A percentile compares a stretch with the other conserved stretches of the same genome.
Conservation (phyloP, 1,140 invertebrate genomes). For the Lordiphosa clarofinis region DNA sequence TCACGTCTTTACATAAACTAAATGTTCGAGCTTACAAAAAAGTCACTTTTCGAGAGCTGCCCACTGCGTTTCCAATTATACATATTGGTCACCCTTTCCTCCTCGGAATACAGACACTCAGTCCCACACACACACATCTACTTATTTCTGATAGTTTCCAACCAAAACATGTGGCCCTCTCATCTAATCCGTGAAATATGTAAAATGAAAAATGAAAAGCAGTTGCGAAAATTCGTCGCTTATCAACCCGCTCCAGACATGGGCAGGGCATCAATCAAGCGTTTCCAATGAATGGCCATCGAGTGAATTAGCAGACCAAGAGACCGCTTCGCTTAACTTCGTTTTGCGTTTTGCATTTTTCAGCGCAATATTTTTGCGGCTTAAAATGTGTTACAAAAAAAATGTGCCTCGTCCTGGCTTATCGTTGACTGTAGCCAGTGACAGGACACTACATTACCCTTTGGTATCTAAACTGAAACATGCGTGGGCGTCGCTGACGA, state of each 20-base stretch:
- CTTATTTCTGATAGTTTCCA: constrained; percentile 46
- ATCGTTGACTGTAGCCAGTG: constrained; percentile 63
- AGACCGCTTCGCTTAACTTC: constrained; percentile 5
- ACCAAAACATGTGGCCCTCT: constrained; percentile 9
- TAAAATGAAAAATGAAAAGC: constrained; percentile 66
- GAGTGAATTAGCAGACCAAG: constrained; percentile 67
- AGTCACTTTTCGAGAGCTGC: too few relatives aligned
- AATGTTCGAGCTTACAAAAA: too few relatives aligned
- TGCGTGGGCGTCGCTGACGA: constrained; percentile 53
- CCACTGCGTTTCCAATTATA: too few relatives aligned
- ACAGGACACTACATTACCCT: constrained; percentile 76
- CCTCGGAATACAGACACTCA: too few relatives aligned
- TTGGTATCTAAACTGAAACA: constrained; percentile 59
- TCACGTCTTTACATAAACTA: too few relatives aligned
- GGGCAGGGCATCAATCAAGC: constrained; percentile 71
- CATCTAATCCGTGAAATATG: constrained; percentile 58
- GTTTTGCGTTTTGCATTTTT: constrained; percentile 21
- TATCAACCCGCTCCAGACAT: constrained; percentile 66
- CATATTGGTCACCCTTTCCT: too few relatives aligned
- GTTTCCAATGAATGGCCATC: constrained; percentile 78
- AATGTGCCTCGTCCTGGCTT: constrained; percentile 41
- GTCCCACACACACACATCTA: constrained; percentile 9
- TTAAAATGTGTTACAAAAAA: constrained; percentile 59
- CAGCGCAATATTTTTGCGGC: constrained; percentile 67
- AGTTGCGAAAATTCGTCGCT: constrained; percentile 37